Conservation (phyloP, 2,888 invertebrate species). For the Cabera pusaria region DNA sequence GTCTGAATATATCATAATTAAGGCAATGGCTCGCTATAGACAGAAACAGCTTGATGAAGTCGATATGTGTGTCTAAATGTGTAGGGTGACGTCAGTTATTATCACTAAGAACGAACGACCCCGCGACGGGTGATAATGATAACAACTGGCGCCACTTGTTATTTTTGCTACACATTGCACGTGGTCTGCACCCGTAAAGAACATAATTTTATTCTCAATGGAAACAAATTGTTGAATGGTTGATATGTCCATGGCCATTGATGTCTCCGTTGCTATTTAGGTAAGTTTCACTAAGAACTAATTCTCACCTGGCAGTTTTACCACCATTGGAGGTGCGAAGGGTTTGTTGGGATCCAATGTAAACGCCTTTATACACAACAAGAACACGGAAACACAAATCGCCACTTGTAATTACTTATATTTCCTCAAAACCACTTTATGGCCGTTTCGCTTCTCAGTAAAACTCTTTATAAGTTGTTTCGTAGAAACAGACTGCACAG, state of each 20-base stretch:
- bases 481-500: constrained; percentile 73
- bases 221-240: background rate
- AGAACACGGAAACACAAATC: constrained; percentile 75
- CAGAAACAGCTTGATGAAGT: constrained; percentile 1
- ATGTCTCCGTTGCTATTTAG: too few relatives aligned
- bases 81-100: constrained; percentile 39
- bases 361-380: constrained; percentile 67
- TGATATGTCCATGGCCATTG: too few relatives aligned
- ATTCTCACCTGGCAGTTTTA: constrained; percentile 77
- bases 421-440: constrained; percentile 81
- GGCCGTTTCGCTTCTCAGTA: constrained; percentile 76
- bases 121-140: constrained; percentile 47
- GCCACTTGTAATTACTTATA: constrained; percentile 76
- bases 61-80: constrained; percentile 19
- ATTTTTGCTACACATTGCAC: constrained; percentile 40
- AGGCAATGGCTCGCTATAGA: too few relatives aligned
- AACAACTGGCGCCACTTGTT: constrained; percentile 51
- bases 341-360: constrained; percentile 81
- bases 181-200: constrained; percentile 43
- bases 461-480: constrained; percentile 79
- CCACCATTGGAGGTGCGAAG: constrained; percentile 79
- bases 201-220: constrained; percentile 29
- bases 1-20: too few relatives aligned
- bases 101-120: constrained; percentile 50
- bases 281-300: constrained; percentile 13